phyloP scores from a whole-genome alignment of 2,113 vertebrate species.

The Rhineura floridana region DNA sequence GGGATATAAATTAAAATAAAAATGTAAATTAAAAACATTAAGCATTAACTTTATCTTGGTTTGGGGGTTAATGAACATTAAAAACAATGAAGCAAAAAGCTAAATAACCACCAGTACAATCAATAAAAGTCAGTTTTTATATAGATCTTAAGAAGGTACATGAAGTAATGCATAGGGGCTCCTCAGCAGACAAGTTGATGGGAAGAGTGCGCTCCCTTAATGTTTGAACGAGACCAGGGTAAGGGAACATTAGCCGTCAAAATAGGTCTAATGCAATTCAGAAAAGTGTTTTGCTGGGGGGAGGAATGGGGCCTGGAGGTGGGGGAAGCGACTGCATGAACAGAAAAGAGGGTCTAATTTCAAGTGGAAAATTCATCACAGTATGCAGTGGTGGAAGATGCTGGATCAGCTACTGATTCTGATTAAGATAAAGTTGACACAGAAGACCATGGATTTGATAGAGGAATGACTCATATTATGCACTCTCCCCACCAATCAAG shows the following conservation, averaged over 20 bases:
- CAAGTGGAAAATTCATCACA: not conserved
- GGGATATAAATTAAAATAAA: too few species aligned
- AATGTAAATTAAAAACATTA: too few species aligned
- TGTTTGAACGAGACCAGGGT: not conserved
- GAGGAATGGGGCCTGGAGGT: not conserved
- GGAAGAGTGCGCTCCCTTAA: not conserved
- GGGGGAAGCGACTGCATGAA: not conserved
- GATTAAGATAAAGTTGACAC: not conserved
- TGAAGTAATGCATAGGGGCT: not conserved
- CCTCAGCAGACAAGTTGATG: not conserved
- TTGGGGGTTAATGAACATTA: not conserved
- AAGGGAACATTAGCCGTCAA: not conserved
- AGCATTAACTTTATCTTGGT: too few species aligned
- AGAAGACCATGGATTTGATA: not conserved
- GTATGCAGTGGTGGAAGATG: not conserved
- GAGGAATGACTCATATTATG: not conserved
- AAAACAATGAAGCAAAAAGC: not conserved
- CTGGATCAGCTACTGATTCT: not conserved
- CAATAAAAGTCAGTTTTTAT: not conserved
- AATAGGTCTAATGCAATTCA: not conserved
- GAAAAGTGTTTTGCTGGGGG: not conserved
- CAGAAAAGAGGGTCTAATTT: not conserved
- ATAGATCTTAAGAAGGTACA: too few species aligned
- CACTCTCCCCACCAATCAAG: accelerated
- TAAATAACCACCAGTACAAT: not conserved